Percentiles rank a stretch among this genome's conserved stretches.
phyloP scores from a whole-genome alignment of 2,113 vertebrate species.

The Numenius arquata region DNA sequence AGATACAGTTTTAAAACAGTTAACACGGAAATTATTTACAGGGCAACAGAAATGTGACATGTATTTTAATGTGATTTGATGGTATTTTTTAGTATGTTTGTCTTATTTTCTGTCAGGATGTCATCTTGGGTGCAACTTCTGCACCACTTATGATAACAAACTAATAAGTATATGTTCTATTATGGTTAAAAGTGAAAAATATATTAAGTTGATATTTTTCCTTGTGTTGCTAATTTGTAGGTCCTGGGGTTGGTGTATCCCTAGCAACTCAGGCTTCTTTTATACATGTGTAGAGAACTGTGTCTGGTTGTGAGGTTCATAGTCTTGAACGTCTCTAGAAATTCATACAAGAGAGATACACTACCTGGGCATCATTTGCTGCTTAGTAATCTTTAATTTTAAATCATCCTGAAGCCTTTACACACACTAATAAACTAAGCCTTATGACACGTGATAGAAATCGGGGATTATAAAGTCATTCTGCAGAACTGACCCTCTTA shows the following conservation, averaged over 20 bases:
- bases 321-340: background rate
- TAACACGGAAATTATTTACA: background rate
- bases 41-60: background rate
- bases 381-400: background rate
- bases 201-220: accelerated
- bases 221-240: background rate
- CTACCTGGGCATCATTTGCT: background rate
- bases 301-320: background rate
- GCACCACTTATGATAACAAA: background rate
- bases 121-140: background rate
- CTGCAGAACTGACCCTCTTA: background rate
- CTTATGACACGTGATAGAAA: background rate
- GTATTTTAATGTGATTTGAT: background rate
- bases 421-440: background rate
- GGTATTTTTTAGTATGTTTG: background rate
- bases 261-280: background rate
- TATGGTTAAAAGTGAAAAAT: background rate
- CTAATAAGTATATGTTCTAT: background rate
- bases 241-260: background rate
- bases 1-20: background rate
- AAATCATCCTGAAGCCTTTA: background rate
- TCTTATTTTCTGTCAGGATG: background rate
- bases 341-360: background rate
- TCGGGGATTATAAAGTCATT: background rate
- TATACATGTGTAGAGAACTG: background rate